These are phyloP conservation scores for Falcaria lacertinaria DNA, from an alignment of 2,888 invertebrate species.

Conservation along the genomic window DNA sequence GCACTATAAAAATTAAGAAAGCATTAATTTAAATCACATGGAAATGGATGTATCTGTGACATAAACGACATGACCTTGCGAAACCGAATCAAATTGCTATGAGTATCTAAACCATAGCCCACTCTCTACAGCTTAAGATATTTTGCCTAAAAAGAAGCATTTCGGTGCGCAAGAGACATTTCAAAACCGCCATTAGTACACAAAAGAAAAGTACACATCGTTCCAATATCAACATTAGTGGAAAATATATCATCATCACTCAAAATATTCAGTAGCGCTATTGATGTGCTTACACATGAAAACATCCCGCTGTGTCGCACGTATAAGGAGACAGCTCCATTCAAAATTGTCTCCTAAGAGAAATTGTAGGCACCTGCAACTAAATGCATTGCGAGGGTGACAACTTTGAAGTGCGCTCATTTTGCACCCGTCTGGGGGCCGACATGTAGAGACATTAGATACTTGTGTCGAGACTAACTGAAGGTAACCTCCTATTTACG, in stretches of 20 bases:
- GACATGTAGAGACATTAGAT: conserved; percentile 60
- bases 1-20: too few relatives aligned
- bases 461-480: conserved; percentile 53
- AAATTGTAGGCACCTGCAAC: conserved; percentile 74
- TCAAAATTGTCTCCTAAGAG: conserved; percentile 67
- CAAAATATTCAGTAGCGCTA: conserved; percentile 29
- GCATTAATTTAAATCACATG: too few relatives aligned
- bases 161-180: background rate
- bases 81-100: too few relatives aligned
- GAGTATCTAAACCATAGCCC: too few relatives aligned
- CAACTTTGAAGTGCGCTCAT: conserved; percentile 67
- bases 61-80: too few relatives aligned
- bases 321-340: conserved; percentile 50
- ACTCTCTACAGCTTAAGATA: too few relatives aligned
- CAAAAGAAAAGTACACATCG: conserved; percentile 1
- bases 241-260: conserved; percentile 33
- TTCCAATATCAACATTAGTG: conserved; percentile 11
- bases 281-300: conserved; percentile 37
- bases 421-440: conserved; percentile 55
- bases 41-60: too few relatives aligned
- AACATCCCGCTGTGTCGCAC: conserved; percentile 24
- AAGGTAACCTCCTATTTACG: conserved; percentile 36
- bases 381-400: conserved; percentile 60
- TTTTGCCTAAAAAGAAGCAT: too few relatives aligned
- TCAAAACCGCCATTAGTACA: background rate